These are phyloP conservation scores for Pseudococcus viburni DNA, from an alignment of 2,888 invertebrate species.

Conservation along the genomic window DNA sequence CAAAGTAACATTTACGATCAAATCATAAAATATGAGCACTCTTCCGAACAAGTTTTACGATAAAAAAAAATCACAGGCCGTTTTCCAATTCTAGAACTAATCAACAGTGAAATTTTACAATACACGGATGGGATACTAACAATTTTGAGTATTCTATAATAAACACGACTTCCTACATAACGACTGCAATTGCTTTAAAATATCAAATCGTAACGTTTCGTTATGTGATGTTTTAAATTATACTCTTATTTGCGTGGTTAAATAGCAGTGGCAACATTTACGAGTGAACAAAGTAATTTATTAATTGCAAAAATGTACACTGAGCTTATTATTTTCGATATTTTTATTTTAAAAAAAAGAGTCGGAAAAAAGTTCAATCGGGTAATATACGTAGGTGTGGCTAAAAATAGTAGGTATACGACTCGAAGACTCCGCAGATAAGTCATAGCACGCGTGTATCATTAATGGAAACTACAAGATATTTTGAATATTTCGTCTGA, in stretches of 20 bases:
- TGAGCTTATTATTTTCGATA: neutral
- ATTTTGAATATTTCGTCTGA: neutral
- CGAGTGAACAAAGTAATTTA: conserved; percentile 1
- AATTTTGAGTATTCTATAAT: neutral
- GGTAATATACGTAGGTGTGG: neutral
- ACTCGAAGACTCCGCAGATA: neutral
- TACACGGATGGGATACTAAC: neutral
- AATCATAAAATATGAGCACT: conserved; percentile 10
- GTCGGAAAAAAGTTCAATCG: conserved; percentile 1
- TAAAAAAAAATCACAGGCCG: neutral
- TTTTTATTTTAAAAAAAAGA: neutral
- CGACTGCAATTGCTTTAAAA: neutral
- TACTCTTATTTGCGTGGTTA: neutral
- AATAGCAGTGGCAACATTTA: neutral
- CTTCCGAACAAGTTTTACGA: neutral
- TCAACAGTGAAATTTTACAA: neutral
- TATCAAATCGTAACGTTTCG: neutral
- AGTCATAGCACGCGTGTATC: neutral
- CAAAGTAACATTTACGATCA: conserved; percentile 50
- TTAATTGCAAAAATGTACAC: neutral
- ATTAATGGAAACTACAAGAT: neutral
- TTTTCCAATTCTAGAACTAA: neutral
- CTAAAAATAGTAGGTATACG: conserved; percentile 1
- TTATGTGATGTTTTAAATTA: neutral
- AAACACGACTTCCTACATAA: neutral